Evolutionary conservation across 2,888 invertebrate genomes (phyloP).

Genomic region (Tolmerus cingulatus): DNA sequence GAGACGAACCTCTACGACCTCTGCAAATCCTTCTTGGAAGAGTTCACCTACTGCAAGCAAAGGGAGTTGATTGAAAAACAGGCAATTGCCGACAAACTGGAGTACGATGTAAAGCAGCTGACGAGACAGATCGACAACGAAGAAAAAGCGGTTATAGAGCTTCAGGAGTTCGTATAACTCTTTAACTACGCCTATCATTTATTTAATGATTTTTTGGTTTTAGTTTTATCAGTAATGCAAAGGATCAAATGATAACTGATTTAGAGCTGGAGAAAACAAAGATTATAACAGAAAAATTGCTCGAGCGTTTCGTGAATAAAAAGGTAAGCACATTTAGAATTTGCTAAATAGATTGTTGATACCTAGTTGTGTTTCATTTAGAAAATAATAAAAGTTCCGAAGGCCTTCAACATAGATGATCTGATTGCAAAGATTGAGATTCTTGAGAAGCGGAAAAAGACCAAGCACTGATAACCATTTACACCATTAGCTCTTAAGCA

Average conservation of each 20-base stretch:
- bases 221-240: background rate
- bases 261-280: background rate
- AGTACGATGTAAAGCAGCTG: background rate
- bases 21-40: background rate
- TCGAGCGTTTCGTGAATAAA: background rate
- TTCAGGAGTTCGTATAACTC: background rate
- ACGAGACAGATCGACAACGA: background rate
- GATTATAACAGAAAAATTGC: background rate
- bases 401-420: background rate
- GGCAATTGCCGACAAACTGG: background rate
- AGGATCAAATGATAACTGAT: background rate
- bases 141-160: background rate
- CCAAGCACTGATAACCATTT: background rate
- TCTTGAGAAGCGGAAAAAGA: background rate
- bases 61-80: background rate
- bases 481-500: background rate
- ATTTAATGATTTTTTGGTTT: background rate
- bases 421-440: background rate
- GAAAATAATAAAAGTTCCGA: background rate
- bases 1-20: slow-evolving; percentile 12
- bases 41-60: background rate
- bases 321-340: background rate
- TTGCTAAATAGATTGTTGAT: background rate
- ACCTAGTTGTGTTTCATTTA: background rate
- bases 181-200: background rate